Conservation (phyloP, 2,888 invertebrate species). For the Nemoura dubitans region DNA sequence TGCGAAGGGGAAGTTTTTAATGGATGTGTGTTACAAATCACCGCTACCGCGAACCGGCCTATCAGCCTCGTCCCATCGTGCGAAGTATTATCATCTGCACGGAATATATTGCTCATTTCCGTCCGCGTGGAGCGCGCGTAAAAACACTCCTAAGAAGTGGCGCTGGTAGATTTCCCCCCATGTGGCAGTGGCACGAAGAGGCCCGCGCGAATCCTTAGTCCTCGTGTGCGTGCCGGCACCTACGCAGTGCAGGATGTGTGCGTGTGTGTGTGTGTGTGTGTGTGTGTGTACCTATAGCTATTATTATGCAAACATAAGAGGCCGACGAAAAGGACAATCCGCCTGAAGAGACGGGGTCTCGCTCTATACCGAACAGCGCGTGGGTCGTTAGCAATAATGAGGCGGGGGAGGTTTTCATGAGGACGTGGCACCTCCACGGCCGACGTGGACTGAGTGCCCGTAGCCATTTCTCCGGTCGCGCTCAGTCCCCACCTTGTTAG, state of each 20-base stretch:
- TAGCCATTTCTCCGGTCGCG: not conserved
- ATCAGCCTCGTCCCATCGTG: not conserved
- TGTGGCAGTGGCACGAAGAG: not conserved
- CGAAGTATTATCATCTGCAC: not conserved
- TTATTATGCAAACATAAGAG: constrained; percentile 5
- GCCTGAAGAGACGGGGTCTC: not conserved
- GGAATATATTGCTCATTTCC: constrained; percentile 12
- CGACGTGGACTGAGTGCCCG: not conserved
- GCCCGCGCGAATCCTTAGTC: not conserved
- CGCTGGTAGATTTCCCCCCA: not conserved
- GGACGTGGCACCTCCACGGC: not conserved
- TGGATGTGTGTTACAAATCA: not conserved
- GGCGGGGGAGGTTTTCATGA: not conserved
- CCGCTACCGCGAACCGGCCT: not conserved
- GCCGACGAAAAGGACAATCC: not conserved
- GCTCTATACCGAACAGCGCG: not conserved
- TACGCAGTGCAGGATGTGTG: not conserved
- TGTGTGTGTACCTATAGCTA: no score
- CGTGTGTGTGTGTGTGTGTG: no score
- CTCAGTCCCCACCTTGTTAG: not conserved
- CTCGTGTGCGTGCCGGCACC: not conserved
- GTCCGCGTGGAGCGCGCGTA: not conserved
- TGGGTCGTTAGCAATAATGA: not conserved
- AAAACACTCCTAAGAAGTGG: not conserved
- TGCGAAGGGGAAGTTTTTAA: not conserved